These are phyloP conservation scores for Diplosoma virens DNA, from an alignment of 23 tunicate genomes.

Conservation along the genomic window DNA sequence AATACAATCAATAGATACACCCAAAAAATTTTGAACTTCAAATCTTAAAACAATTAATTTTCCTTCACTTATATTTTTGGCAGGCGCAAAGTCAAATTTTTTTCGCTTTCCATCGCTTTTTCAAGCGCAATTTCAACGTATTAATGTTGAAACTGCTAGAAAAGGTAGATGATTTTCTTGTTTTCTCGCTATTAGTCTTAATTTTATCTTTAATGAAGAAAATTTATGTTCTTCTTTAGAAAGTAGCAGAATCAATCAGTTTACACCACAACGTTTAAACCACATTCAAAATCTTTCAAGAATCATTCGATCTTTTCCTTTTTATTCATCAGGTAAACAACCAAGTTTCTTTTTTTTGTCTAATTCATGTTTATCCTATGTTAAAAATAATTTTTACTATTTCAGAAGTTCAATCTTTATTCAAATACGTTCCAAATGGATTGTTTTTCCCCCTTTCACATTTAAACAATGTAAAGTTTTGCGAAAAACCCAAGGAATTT, in stretches of 20 bases:
- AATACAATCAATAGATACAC: too few species aligned
- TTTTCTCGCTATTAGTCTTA: too few species aligned
- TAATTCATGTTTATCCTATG: too few species aligned
- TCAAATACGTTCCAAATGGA: not conserved
- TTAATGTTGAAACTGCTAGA: too few species aligned
- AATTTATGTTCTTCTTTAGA: slow-evolving; percentile 6
- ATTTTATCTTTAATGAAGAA: too few species aligned
- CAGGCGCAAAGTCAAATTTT: slow-evolving; percentile 50
- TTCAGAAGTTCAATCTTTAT: slow-evolving; percentile 17
- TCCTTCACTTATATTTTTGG: too few species aligned
- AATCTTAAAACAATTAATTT: too few species aligned
- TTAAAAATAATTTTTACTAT: not conserved
- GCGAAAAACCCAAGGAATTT: not conserved
- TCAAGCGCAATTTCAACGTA: slow-evolving; percentile 43
- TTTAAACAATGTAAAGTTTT: not conserved
- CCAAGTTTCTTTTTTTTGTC: too few species aligned
- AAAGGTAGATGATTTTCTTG: too few species aligned
- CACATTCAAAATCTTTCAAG: slow-evolving; percentile 33
- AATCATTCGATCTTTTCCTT: slow-evolving; percentile 43
- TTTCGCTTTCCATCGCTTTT: slow-evolving; percentile 39
- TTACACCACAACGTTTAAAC: not conserved
- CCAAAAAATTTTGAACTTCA: too few species aligned
- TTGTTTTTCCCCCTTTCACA: not conserved
- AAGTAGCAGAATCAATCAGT: not conserved
- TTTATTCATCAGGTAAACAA: too few species aligned